Base-by-base conservation (phyloP, 2,797 vertebrate species). In the Sebastes oblongus region DNA sequence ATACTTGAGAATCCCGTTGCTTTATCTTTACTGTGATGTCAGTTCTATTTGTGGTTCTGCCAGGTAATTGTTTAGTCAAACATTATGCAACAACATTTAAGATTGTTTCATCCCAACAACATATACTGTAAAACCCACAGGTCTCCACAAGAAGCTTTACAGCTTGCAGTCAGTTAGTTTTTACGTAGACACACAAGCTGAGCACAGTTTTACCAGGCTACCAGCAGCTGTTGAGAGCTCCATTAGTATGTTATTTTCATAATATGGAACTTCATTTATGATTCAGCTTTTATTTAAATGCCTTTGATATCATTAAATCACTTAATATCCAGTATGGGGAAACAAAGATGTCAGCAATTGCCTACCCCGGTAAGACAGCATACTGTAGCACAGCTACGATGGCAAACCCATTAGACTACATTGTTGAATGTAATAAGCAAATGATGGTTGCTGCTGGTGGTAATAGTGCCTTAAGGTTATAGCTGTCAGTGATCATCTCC, bases 401-500 rank as follows among this genome's bases (percentile, higher is more conserved):
- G 84, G 83, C 86, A 88, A 81, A 88, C 75, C 91, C 91, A 93
- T 92, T 94, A 91, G 76, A 89, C 86, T 88, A 91, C 87, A 92
- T 82, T 90, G 93, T 93, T 93, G 87, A 95, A 94, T 92, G 90
- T 94, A 94, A 93, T 92, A 94, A 92, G 72, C 86, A 91, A 95
- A 93, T 94, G 89, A 94, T 92, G 90, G 92, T 90, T 90, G 87
- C 92, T 93, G 91, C 88, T 95, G 94, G 91, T 95, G 90, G 89
- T 93, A 93, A 95, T 92, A 90, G 90, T 88, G 92, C 94, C 90
- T 92, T 93, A 93, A 95, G 95, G 91, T 93, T 92, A 91, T 93
- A 86, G 90, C 93, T 94, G 95, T 94, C 95, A 95, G 89, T 92
- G 93, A 94, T 94, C 89, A 95, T 96, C 95, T 93, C 77, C 72